These are phyloP conservation scores for Sturmia bella DNA, from an alignment of 2,888 invertebrate genomes.

Conservation along the genomic window DNA sequence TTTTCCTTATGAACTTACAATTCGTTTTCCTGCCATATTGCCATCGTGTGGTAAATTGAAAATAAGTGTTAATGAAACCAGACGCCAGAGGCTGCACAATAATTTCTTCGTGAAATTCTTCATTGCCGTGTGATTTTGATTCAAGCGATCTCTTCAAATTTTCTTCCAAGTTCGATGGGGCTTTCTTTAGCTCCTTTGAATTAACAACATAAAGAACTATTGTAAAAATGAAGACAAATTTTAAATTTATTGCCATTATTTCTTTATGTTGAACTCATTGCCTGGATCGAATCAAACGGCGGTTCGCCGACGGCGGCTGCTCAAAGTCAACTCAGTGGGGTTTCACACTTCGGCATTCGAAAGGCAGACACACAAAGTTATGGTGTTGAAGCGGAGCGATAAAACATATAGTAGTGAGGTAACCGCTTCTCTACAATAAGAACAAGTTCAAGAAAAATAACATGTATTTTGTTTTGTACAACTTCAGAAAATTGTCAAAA, in stretches of 20 bases:
- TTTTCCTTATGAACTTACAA: constrained; percentile 83
- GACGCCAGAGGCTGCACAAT: constrained; percentile 92
- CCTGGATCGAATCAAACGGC: too few species aligned
- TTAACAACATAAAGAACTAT: constrained; percentile 29
- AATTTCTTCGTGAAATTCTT: constrained; percentile 93
- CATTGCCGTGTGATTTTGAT: constrained; percentile 79
- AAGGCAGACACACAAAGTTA: too few species aligned
- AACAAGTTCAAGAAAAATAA: too few species aligned
- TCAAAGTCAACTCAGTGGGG: too few species aligned
- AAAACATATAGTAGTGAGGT: too few species aligned
- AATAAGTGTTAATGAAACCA: constrained; percentile 93
- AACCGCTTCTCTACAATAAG: too few species aligned
- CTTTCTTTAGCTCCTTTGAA: constrained; percentile 4
- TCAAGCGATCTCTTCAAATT: constrained; percentile 10
- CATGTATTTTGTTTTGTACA: too few species aligned
- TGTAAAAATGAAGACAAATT: constrained; percentile 21
- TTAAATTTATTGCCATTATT: constrained; percentile 23
- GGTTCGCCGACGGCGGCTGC: too few species aligned
- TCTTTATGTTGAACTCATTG: too few species aligned
- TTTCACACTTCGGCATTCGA: too few species aligned
- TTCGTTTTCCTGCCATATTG: constrained; percentile 84
- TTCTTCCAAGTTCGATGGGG: constrained; percentile 17
- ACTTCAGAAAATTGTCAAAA: too few species aligned
- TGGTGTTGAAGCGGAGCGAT: too few species aligned
- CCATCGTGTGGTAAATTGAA: constrained; percentile 94